Evolutionary conservation across 2,113 vertebrate genomes (phyloP), one percentile per base, ranked within the genome.

Genomic region (Menidia beryllina): DNA sequence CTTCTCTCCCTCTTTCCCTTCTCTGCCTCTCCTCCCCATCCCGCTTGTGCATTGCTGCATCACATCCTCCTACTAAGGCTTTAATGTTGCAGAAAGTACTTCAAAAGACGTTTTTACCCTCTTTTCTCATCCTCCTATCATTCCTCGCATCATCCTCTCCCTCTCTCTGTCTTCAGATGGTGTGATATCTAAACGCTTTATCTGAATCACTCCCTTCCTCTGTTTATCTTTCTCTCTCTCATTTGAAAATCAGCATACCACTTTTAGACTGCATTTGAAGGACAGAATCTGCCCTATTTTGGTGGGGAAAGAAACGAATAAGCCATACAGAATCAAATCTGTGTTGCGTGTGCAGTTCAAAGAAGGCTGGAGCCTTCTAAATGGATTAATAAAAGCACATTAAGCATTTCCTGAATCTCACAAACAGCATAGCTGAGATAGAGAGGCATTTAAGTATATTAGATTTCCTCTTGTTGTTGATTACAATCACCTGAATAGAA

Each of bases 111-210:
- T 76, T 84, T 81, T 82, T 76, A 23, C 54, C 56, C 36, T 72
- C 5, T 23, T 53, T 62, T 70, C 47, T 41, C 60, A 68, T 78
- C 74, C 75, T 25, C 64, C 69, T 69, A 72, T 86, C 76, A 70
- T 56, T 73, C 52, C 48, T 57, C 49, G 74, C 79, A 15, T 85
- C 75, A 50, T 81, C 25, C 38, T 62, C 58, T 79, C 39, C 34
- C 41, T 69, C 72, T 74, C 43, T 85, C 25, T 77, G 36, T 80
- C 70, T 79, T 34, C 39, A 48, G 47, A 84, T 49, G 14, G 48
- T 66, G 67, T 85, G 77, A 48, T 91, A 89, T 86, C 80, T 88
- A 86, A 88, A 85, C 77, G 77, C 82, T 85, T 89, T 88, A 85
- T 87, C 78, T 83, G 50, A 48, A 72, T 76, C 70, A n/a, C 84